Evolutionary conservation across 2,888 invertebrate genomes (phyloP).

Genomic region (Eristalinus sepulchralis): DNA sequence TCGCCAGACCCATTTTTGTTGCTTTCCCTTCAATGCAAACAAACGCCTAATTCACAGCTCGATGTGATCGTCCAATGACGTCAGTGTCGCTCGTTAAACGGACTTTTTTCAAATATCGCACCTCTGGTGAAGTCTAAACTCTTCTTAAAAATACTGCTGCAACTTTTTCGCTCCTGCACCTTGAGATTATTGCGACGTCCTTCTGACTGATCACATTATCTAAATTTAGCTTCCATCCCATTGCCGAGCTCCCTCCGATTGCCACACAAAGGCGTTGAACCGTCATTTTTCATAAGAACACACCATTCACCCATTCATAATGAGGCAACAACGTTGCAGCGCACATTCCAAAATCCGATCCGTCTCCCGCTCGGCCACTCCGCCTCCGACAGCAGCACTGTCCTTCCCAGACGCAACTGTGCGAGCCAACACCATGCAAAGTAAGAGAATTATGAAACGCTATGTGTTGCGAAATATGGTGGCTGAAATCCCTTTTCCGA

Average conservation of each 20-base stretch:
- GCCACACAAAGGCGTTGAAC: constrained; percentile 7
- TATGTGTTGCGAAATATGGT: constrained; percentile 65
- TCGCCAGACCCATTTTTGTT: too few species aligned
- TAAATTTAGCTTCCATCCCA: background rate
- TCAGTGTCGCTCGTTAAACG: too few species aligned
- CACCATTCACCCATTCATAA: constrained; percentile 42
- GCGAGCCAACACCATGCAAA: constrained; percentile 1
- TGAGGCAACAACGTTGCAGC: constrained; percentile 39
- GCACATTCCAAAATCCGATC: constrained; percentile 27
- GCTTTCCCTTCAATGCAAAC: too few species aligned
- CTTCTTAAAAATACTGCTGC: too few species aligned
- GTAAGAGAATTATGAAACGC: constrained; percentile 20
- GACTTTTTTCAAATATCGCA: too few species aligned
- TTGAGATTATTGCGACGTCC: too few species aligned
- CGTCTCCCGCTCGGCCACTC: background rate
- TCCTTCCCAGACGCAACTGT: constrained; percentile 23
- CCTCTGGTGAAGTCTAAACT: too few species aligned
- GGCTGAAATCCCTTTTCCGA: constrained; percentile 48
- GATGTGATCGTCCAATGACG: too few species aligned
- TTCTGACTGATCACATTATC: background rate
- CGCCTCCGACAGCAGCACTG: constrained; percentile 21
- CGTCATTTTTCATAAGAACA: constrained; percentile 12
- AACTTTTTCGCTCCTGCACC: too few species aligned
- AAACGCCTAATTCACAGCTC: too few species aligned
- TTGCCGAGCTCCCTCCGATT: background rate